phyloP scores from a whole-genome alignment of 2,797 vertebrate genomes.

The Gymnothorax javanicus region DNA sequence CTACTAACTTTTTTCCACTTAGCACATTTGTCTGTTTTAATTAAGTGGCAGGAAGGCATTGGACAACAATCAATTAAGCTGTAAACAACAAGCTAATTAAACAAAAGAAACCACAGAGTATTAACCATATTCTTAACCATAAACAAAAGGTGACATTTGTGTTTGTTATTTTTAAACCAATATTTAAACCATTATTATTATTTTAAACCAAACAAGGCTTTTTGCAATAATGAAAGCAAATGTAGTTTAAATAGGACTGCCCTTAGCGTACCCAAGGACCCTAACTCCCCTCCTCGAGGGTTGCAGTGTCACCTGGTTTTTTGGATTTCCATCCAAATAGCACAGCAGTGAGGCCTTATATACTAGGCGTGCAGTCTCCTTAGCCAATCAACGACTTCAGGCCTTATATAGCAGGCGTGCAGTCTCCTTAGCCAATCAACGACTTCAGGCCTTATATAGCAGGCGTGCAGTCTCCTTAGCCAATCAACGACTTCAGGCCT shows the following conservation, averaged over 20 bases:
- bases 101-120: conserved; percentile 20
- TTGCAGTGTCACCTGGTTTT: too few species aligned
- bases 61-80: conserved; percentile 26
- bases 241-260: conserved; percentile 9
- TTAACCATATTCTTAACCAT: conserved; percentile 8
- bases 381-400: too few species aligned
- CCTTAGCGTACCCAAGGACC: conserved; percentile 10
- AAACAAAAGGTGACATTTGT: conserved; percentile 14
- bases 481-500: too few species aligned
- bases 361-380: too few species aligned
- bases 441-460: too few species aligned
- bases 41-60: conserved; percentile 24
- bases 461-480: too few species aligned
- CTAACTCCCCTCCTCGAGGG: too few species aligned
- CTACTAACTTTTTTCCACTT: conserved; percentile 24
- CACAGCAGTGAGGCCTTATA: too few species aligned
- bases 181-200: too few species aligned
- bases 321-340: too few species aligned
- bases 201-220: neutral
- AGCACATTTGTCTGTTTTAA: conserved; percentile 27
- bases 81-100: conserved; percentile 33
- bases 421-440: too few species aligned
- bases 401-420: too few species aligned
- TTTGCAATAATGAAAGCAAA: neutral
- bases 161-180: conserved; percentile 18